These are phyloP conservation scores for Craseonycteris thonglongyai DNA, from an alignment of 2,113 vertebrate genomes.

Conservation along the genomic window DNA sequence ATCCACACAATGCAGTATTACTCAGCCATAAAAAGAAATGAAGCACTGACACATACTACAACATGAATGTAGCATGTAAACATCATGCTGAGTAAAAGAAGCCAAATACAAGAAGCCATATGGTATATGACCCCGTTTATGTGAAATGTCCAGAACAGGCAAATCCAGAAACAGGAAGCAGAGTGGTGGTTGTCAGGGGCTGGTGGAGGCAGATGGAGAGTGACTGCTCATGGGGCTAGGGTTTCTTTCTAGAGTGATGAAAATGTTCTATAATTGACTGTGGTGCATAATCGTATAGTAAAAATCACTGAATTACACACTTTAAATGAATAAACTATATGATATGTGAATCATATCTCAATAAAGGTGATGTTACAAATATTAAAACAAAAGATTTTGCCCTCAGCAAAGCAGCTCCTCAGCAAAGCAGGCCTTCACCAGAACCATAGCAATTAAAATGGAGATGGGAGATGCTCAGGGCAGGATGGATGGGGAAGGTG, in stretches of 20 bases:
- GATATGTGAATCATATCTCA: neutral
- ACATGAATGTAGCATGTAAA: neutral
- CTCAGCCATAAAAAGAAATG: neutral
- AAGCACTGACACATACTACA: neutral
- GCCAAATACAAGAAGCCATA: neutral
- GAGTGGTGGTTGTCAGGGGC: neutral
- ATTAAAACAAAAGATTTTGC: neutral
- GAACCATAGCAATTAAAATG: neutral
- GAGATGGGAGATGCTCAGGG: neutral
- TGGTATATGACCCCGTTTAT: fast-evolving
- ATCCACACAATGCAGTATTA: neutral
- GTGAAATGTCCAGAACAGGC: neutral
- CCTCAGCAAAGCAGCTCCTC: too few species aligned
- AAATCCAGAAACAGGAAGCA: neutral
- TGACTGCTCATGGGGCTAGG: neutral
- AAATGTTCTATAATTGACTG: neutral
- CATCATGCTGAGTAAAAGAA: neutral
- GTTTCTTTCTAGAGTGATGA: neutral
- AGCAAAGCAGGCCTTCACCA: neutral
- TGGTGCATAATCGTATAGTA: neutral
- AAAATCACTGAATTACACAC: neutral
- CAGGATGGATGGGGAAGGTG: neutral
- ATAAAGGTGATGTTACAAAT: neutral
- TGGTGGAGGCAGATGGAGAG: neutral
- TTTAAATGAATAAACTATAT: neutral